Base-by-base conservation (phyloP, 2,113 vertebrate genomes). In the Struthidea cinerea region DNA sequence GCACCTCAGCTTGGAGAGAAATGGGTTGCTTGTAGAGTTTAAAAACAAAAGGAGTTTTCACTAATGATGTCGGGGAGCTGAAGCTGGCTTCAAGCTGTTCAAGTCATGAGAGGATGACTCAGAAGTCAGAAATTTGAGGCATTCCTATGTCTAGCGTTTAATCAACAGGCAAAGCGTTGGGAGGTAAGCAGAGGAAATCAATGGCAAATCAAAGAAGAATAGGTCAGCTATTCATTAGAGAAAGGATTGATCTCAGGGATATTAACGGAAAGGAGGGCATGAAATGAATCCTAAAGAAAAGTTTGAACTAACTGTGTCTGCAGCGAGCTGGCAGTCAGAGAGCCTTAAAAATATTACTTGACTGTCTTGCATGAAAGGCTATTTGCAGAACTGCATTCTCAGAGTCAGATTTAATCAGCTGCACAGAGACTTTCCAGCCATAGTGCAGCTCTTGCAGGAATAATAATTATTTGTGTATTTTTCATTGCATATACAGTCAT, bases 61-160 rank as follows among this genome's bases (percentile, higher is more conserved):
- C 82, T 92, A 95, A 95, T 88, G 86, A 96, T 95, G 87, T 93
- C 47, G 1, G 73, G 75, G 93, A 95, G 74, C 87, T 89, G 90
- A 73, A 95, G 94, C 93, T 89, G 93, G 94, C 94, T 95, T 86
- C 94, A 87, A 93, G 89, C 93, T 96, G 95, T 93, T 96, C 89
- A 59, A 93, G 90, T 94, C 94, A 96, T 91, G 94, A 97, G 88
- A 96, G 95, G 94, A 97, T 97, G 97, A 97, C 95, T 97, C 96
- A 97, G 96, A 96, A 97, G 97, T 96, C 93, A 97, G 94, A 97
- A 96, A 97, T 97, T 94, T 85, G 95, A 97, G 74, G 95, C 92
- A 97, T 97, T 96, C 92, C 84, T 92, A 61, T 87, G 94, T 92
- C 94, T 79, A 87, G 84, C 69, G 5, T 97, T 97, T 95, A 95